These are phyloP conservation scores for Moxostoma hubbsi DNA, from an alignment of 2,797 vertebrate species.

Conservation along the genomic window DNA sequence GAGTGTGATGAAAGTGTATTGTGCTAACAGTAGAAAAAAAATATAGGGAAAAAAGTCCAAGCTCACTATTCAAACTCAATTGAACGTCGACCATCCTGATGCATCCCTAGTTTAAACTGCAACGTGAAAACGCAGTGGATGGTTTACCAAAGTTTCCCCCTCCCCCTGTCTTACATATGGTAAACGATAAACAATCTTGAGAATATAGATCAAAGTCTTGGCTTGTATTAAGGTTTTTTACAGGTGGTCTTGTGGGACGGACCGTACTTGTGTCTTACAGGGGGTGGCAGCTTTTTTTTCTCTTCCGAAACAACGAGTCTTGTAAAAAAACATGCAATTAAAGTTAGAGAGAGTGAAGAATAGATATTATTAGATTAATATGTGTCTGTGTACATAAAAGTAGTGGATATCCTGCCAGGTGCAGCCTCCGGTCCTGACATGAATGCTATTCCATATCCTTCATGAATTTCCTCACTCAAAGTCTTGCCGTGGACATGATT, in stretches of 20 bases:
- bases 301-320: not conserved
- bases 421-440: constrained; percentile 27
- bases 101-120: too few relatives aligned
- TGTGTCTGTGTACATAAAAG: not conserved
- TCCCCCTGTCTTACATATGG: not conserved
- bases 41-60: too few relatives aligned
- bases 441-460: constrained; percentile 39
- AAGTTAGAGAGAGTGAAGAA: not conserved
- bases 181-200: not conserved
- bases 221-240: not conserved
- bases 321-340: not conserved
- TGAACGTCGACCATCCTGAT: too few relatives aligned
- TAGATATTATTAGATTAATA: not conserved
- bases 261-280: constrained; percentile 27
- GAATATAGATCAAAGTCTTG: constrained; percentile 1
- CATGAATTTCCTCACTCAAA: constrained; percentile 21
- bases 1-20: too few relatives aligned
- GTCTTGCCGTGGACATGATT: not conserved
- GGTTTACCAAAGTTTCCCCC: not conserved
- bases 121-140: constrained; percentile 1
- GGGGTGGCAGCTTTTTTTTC: not conserved
- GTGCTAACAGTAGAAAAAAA: too few relatives aligned
- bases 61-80: too few relatives aligned
- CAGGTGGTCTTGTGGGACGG: not conserved
- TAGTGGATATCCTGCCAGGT: constrained; percentile 48